Base-by-base conservation (phyloP, 2,113 vertebrate genomes). In the Eleginops maclovinus region DNA sequence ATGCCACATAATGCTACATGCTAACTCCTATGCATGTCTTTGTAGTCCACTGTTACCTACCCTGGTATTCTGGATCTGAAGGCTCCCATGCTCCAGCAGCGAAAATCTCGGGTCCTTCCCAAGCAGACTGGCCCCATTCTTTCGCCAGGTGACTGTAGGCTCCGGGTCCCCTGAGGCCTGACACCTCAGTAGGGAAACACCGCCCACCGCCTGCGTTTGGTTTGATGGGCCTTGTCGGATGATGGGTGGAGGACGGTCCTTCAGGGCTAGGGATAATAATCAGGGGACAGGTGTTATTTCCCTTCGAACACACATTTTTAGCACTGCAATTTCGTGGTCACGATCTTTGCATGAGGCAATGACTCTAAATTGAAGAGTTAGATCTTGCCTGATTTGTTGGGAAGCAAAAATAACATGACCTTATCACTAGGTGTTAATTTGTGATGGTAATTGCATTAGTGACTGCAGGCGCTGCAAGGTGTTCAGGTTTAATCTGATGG, bases 191-290 rank as follows among this genome's bases (percentile, higher is more conserved):
- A 98, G 46, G 3, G 96, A 95, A 80, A 95, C 95, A 2, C 95
- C 95, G 73, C 97, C 97, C 49, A 97, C 87, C 1, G 94, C 95
- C 83, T 97, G 87, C 0, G 97, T 98, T 92, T 98, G 97, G 91
- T 99, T 99, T 81, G 96, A 80, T 0, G 97, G 97, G 8, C 97
- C 97, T 90, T 97, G 97, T 0, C 97, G 94, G 84, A 99, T 99
- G 86, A 99, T 98, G 60, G 97, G 97, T 28, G 97, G 97, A 65
- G 97, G 97, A 78, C 97, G 95, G 83, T 97, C 97, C 94, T 97
- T 97, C 88, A 97, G 86, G 75, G 96, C 97, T 99, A 55, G 47
- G 26, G 89, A 91, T 22, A 66, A 81, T 7, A 85, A 79, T 50
- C 15, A 76, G 46, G 59, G 10, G 80, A 55, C 14, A 9, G 4